These are phyloP conservation scores for Patagioenas fasciata DNA, from an alignment of 2,113 vertebrate genomes.

Conservation along the genomic window DNA sequence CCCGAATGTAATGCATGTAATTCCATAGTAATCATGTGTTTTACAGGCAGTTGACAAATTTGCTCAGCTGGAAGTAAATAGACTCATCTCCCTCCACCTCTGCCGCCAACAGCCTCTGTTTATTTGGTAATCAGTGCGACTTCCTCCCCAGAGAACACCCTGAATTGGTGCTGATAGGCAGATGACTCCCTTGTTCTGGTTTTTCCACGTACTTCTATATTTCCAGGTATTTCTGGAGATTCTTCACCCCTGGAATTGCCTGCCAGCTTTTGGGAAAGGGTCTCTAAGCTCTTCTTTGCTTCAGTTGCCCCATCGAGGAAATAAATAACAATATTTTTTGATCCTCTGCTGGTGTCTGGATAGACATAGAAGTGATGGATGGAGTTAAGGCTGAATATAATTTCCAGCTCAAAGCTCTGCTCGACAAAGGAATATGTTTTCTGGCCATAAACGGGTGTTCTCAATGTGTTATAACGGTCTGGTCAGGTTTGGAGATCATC, in stretches of 20 bases:
- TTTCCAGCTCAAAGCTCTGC: neutral
- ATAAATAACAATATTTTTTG: neutral
- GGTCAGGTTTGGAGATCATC: neutral
- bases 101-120: neutral
- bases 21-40: conserved; percentile 47
- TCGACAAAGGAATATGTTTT: neutral
- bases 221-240: neutral
- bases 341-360: neutral
- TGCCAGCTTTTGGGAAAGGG: neutral
- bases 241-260: neutral
- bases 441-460: neutral
- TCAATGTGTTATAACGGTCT: neutral
- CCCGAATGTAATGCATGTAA: conserved; percentile 32
- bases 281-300: neutral
- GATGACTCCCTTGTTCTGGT: neutral
- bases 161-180: conserved; percentile 50
- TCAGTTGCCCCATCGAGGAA: neutral
- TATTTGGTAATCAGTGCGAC: conserved; percentile 22
- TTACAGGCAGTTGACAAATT: conserved; percentile 55
- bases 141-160: conserved; percentile 40
- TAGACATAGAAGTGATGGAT: neutral
- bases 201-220: accelerated
- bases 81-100: neutral
- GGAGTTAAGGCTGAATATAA: neutral
- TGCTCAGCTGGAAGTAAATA: conserved; percentile 29